Evolutionary conservation across 2,888 invertebrate species (phyloP).

Genomic region (Cyrtodaria siliqua): DNA sequence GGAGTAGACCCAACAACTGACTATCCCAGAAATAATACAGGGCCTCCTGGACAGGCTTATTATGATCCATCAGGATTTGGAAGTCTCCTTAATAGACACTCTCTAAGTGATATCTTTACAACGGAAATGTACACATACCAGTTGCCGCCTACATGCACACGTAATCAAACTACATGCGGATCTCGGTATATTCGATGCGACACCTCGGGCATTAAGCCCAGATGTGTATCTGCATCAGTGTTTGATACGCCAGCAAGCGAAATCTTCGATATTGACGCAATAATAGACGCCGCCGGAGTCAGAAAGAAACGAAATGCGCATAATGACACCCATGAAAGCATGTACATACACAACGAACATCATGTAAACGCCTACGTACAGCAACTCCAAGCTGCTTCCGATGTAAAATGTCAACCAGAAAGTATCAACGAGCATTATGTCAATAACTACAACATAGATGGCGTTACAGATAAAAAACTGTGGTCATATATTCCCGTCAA

Average conservation of each 20-base stretch:
- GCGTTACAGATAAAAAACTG: conserved; percentile 42
- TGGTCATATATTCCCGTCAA: conserved; percentile 68
- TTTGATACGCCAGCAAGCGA: conserved; percentile 54
- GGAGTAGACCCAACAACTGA: conserved; percentile 70
- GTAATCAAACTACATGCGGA: conserved; percentile 66
- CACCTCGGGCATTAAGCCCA: conserved; percentile 46
- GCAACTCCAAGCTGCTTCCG: conserved; percentile 36
- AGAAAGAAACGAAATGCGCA: not conserved
- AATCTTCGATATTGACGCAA: conserved; percentile 37
- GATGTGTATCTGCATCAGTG: conserved; percentile 59
- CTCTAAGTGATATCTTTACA: conserved; percentile 69
- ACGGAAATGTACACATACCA: conserved; percentile 74
- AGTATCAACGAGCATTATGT: conserved; percentile 55
- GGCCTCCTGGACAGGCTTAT: conserved; percentile 62
- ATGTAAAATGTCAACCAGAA: conserved; percentile 51
- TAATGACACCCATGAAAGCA: not conserved
- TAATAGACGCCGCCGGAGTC: not conserved
- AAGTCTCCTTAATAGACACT: conserved; percentile 69
- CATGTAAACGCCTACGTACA: conserved; percentile 31
- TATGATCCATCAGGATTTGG: conserved; percentile 73
- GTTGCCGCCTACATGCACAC: conserved; percentile 72
- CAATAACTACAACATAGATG: conserved; percentile 63
- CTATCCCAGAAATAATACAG: conserved; percentile 67
- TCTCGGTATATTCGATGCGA: conserved; percentile 70
- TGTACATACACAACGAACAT: conserved; percentile 27